Evolutionary conservation across 2,797 vertebrate genomes (phyloP).

Genomic region (Dipus sagitta): DNA sequence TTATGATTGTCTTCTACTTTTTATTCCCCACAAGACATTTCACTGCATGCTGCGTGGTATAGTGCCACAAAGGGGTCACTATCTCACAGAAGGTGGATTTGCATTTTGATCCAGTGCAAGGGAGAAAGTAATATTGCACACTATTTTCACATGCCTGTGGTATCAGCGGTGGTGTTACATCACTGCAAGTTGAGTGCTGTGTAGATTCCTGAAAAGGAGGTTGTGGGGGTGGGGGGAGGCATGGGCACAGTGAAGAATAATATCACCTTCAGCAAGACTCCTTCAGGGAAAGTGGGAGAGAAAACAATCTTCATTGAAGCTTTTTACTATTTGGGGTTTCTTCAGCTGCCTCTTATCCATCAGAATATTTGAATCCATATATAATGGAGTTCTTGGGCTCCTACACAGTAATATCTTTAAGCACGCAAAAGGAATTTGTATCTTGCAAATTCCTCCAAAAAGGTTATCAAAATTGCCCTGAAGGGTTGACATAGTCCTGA

Average conservation of each 20-base stretch:
- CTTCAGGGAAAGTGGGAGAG: conserved; percentile 65
- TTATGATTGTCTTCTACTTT: not conserved
- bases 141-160: conserved; percentile 61
- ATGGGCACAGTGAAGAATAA: conserved; percentile 59
- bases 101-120: conserved; percentile 75
- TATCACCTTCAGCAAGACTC: conserved; percentile 53
- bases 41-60: accelerated
- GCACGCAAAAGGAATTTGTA: conserved; percentile 68
- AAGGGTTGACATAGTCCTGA: conserved; percentile 81
- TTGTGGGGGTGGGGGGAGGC: not conserved
- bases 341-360: conserved; percentile 75
- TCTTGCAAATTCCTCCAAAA: conserved; percentile 77
- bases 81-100: conserved; percentile 51
- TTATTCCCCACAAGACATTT: conserved; percentile 50
- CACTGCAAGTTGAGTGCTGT: conserved; percentile 52
- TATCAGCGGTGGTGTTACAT: conserved; percentile 63
- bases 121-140: conserved; percentile 70
- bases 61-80: conserved; percentile 64
- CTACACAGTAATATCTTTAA: conserved; percentile 62
- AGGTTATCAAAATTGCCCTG: conserved; percentile 83
- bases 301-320: conserved; percentile 69
- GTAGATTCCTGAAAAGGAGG: conserved; percentile 60
- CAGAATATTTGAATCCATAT: conserved; percentile 78
- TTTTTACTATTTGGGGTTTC: conserved; percentile 79
- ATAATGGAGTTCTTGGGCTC: conserved; percentile 74